Conservation (phyloP, 2,113 vertebrate species). For the Pseudopipra pipra region DNA sequence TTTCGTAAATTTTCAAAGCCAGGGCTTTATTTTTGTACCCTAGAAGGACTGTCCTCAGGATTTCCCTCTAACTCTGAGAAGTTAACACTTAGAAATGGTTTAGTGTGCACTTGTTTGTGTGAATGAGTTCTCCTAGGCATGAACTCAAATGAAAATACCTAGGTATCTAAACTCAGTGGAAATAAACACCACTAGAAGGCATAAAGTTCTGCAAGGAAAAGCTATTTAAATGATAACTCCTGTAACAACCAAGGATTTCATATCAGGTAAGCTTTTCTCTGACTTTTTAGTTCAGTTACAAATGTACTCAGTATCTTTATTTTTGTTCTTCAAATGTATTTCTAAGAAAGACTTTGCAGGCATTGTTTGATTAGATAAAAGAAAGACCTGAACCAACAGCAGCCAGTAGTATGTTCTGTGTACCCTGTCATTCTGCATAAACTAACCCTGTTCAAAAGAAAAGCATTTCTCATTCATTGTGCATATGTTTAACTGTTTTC, state of each 20-base stretch:
- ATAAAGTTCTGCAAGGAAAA: conserved; percentile 24
- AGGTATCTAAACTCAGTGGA: conserved; percentile 7
- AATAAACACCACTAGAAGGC: conserved; percentile 19
- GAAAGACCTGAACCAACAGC: conserved; percentile 35
- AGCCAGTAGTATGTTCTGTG: conserved; percentile 75
- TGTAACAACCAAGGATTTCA: neutral
- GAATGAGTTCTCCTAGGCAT: neutral
- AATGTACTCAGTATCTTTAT: conserved; percentile 17
- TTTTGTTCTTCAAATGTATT: conserved; percentile 60
- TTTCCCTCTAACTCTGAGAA: neutral
- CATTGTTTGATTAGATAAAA: conserved; percentile 59
- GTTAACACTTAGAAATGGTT: neutral
- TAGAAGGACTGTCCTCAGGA: neutral
- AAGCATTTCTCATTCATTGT: conserved; percentile 77
- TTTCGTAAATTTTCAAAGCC: neutral
- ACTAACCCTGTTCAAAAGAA: conserved; percentile 76
- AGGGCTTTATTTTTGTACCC: neutral
- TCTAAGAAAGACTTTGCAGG: conserved; percentile 60
- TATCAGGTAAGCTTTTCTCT: conserved; percentile 60
- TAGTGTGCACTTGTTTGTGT: neutral
- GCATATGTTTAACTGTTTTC: conserved; percentile 75
- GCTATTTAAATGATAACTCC: neutral
- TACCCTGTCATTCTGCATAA: conserved; percentile 77
- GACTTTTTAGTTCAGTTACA: conserved; percentile 21
- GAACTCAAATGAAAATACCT: neutral